Base-by-base conservation (phyloP, 2,797 vertebrate genomes). In the Cacajao melanocephalus region DNA sequence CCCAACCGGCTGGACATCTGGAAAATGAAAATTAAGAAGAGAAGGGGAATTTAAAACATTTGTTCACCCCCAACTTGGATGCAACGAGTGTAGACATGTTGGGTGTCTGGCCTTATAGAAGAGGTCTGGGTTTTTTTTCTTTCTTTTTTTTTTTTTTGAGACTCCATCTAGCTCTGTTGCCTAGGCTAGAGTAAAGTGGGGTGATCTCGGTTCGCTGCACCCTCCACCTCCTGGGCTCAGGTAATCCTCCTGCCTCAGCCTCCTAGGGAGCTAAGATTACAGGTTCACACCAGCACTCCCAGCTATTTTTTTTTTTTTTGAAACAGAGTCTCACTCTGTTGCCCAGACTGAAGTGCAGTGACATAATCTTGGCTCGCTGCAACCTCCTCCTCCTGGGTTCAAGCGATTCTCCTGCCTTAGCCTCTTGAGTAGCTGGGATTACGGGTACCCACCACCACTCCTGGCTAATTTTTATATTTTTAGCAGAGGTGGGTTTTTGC, bases 1-100 rank as follows among this genome's bases (percentile, higher is more conserved):
- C 26, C 88, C 94, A 52, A 50, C 79, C 41, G 72, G 46, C 52
- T 4, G 7, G 88, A 85, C 28, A 36, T 58, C 48, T 94, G 73
- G 78, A 91, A 94, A 91, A 90, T 88, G 73, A 36, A 82, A 92
- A 94, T 26, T 36, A 91, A 44, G 81, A 96, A 50, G 41, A 46
- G 55, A 87, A 82, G 83, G 52, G 20, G 67, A 50, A 64, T 81
- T 90, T 61, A 46, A 88, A 80, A 88, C 1, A 72, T 8, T 61
- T 41, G 24, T 33, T 87, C 8, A 4, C 28, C 61, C 61, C 26
- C 58, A 48, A 20, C 85, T 83, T 61, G 41, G 61, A 79, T 36
- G 67, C 33, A 61, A 17, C 36, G 46, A 48, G 2, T 55, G 9
- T 75, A 87, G 75, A 36, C 20, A 19, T 39, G 15, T 82, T 61